Conservation (phyloP, 64 coral and sea anemone species). For the Acropora yongei region DNA sequence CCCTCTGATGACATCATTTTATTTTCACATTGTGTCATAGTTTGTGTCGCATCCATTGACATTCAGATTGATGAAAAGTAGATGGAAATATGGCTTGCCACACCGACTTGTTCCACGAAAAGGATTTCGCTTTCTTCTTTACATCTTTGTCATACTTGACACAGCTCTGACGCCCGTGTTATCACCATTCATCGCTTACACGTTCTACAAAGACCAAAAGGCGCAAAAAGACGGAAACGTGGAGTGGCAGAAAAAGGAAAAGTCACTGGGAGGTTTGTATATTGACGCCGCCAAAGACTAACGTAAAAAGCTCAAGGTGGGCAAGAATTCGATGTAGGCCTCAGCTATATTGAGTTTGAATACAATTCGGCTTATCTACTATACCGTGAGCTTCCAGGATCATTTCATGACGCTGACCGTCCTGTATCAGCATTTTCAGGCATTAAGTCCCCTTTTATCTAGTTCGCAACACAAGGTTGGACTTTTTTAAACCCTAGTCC, state of each 20-base stretch:
- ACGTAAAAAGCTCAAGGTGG: too few relatives aligned
- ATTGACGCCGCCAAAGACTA: background rate
- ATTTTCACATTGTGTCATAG: background rate
- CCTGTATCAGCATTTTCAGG: too few relatives aligned
- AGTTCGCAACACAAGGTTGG: too few relatives aligned
- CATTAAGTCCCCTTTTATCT: too few relatives aligned
- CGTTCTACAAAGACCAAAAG: conserved; percentile 15
- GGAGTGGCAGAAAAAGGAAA: background rate
- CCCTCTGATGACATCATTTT: background rate
- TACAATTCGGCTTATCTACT: too few relatives aligned
- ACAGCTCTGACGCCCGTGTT: conserved; percentile 31
- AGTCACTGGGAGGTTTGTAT: background rate
- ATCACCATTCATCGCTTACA: conserved; percentile 4
- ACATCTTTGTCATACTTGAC: conserved; percentile 13
- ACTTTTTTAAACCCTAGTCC: too few relatives aligned
- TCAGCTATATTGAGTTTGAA: too few relatives aligned
- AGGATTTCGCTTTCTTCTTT: background rate
- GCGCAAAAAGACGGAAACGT: too few relatives aligned
- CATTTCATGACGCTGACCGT: too few relatives aligned
- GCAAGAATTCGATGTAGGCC: too few relatives aligned
- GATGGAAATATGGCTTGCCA: conserved; percentile 42
- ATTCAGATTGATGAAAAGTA: conserved; percentile 22
- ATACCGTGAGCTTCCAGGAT: too few relatives aligned
- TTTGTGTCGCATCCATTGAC: conserved; percentile 32
- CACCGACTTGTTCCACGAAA: background rate